A percentile compares a stretch with the other conserved stretches of the same genome.
These are phyloP conservation scores for Chlamydotis undulata DNA, from an alignment of 2,113 vertebrate species.

Conservation along the genomic window DNA sequence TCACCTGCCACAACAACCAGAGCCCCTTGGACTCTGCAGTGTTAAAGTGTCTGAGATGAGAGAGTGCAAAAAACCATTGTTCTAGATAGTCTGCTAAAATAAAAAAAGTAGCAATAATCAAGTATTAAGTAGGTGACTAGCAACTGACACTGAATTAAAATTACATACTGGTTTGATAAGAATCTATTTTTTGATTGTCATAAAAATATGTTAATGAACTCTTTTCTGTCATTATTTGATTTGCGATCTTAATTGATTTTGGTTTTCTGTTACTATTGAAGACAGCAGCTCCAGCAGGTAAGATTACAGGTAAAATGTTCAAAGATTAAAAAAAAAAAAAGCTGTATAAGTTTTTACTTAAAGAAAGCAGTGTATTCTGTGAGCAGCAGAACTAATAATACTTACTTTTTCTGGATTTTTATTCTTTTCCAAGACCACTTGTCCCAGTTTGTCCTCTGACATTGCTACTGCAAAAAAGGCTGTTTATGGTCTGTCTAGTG, in stretches of 20 bases:
- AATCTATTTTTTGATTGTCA: not conserved
- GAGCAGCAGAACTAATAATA: not conserved
- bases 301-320: not conserved
- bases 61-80: not conserved
- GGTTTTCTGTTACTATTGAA: not conserved
- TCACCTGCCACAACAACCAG: not conserved
- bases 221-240: not conserved
- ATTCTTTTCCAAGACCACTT: not conserved
- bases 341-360: not conserved
- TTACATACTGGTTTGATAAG: not conserved
- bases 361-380: not conserved
- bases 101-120: not conserved
- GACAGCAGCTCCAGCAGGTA: not conserved
- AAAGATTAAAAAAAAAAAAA: not conserved
- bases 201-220: not conserved
- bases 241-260: not conserved
- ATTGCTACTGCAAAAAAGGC: not conserved
- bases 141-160: not conserved
- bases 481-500: not conserved
- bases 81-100: not conserved
- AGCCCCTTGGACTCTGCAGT: not conserved
- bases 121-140: not conserved
- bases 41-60: not conserved
- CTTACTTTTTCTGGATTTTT: not conserved
- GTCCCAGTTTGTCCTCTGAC: not conserved